Percentiles rank a stretch among this genome's conserved stretches.
Conservation (phyloP, 1,140 invertebrate species). For the Phymastichus coffea region DNA sequence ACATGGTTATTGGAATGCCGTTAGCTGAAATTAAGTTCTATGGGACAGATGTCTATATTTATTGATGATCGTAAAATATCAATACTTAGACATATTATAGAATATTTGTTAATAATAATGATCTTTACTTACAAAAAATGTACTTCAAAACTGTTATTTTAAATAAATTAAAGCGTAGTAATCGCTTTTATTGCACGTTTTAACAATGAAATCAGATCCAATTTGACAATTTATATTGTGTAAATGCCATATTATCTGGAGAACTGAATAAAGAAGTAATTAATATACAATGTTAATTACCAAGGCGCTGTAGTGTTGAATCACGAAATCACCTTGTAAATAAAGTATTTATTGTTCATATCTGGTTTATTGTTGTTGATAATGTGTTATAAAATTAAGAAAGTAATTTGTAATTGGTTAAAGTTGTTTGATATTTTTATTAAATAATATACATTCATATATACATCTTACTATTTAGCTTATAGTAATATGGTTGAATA, state of each 20-base stretch:
- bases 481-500: conserved; percentile 28
- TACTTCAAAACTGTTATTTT: background rate
- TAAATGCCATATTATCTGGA: conserved; percentile 4
- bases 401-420: conserved; percentile 16
- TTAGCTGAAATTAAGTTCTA: background rate
- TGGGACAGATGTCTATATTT: background rate
- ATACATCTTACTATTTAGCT: conserved; percentile 32
- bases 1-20: background rate
- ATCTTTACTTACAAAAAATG: conserved; percentile 3
- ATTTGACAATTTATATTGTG: conserved; percentile 10
- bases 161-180: background rate
- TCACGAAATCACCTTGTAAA: conserved; percentile 37
- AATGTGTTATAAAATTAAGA: too few species aligned
- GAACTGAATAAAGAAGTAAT: background rate
- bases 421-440: conserved; percentile 23
- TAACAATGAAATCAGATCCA: conserved; percentile 17
- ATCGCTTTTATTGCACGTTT: background rate
- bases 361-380: conserved; percentile 4
- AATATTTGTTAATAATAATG: conserved; percentile 3
- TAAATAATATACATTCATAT: conserved; percentile 24
- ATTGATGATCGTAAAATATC: background rate
- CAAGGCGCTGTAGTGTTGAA: conserved; percentile 1
- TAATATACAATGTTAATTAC: background rate
- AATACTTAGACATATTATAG: background rate
- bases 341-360: conserved; percentile 47